Evolutionary conservation across 2,888 invertebrate species (phyloP).

Genomic region (Eupithecia tripunctaria): DNA sequence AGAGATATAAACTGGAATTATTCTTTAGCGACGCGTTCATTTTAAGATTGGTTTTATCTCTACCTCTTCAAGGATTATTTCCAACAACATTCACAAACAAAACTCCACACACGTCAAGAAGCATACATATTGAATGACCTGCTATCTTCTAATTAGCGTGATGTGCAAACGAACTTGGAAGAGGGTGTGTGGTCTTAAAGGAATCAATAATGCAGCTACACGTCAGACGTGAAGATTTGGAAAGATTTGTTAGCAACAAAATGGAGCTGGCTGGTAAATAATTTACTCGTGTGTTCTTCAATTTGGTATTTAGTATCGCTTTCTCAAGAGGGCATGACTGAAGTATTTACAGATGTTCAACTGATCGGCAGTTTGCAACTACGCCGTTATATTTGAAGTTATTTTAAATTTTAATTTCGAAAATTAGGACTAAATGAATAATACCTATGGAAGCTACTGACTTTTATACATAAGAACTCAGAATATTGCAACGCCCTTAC

Average conservation of each 20-base stretch:
- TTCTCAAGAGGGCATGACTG: background rate
- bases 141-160: slow-evolving; percentile 53
- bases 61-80: background rate
- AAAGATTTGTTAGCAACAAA: slow-evolving; percentile 7
- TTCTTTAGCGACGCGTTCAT: no score
- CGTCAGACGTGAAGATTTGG: slow-evolving; percentile 12
- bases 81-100: slow-evolving; percentile 16
- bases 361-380: background rate
- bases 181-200: slow-evolving; percentile 51
- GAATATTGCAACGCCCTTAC: no score
- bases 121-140: slow-evolving; percentile 54
- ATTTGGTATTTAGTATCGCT: background rate
- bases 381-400: background rate
- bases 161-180: slow-evolving; percentile 55
- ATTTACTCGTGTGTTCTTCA: background rate
- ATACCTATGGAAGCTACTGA: no score
- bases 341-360: background rate
- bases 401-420: background rate
- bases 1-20: no score
- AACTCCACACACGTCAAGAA: slow-evolving; percentile 28
- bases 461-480: no score
- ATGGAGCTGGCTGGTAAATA: background rate
- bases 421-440: no score
- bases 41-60: no score
- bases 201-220: slow-evolving; percentile 54